These are phyloP conservation scores for Antrozous pallidus DNA, from an alignment of 2,797 vertebrate species.

Conservation along the genomic window DNA sequence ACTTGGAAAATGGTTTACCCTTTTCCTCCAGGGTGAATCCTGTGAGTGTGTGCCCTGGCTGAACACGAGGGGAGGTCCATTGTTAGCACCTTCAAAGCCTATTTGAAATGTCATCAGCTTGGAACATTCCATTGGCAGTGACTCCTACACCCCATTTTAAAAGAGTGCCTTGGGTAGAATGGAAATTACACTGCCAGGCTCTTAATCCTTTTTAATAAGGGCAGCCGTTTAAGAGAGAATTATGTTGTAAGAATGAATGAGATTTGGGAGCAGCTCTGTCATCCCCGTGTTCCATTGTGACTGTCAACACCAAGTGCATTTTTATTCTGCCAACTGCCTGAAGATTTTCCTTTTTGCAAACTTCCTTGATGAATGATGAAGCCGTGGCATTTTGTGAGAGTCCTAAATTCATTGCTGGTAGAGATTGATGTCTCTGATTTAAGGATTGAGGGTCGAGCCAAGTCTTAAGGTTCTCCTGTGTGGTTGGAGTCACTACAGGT, in stretches of 20 bases:
- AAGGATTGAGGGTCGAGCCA: background rate
- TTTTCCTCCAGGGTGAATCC: conserved; percentile 47
- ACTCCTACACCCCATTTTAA: conserved; percentile 17
- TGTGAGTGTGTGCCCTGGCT: background rate
- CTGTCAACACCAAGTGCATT: conserved; percentile 16
- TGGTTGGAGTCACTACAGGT: background rate
- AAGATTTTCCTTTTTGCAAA: conserved; percentile 15
- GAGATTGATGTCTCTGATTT: background rate
- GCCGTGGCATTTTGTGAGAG: background rate
- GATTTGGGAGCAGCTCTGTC: background rate
- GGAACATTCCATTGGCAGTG: conserved; percentile 1
- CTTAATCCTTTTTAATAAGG: conserved; percentile 44
- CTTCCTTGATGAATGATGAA: background rate
- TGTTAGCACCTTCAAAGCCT: conserved; percentile 52
- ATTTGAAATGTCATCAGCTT: conserved; percentile 45
- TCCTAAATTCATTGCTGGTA: background rate
- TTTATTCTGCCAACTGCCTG: background rate
- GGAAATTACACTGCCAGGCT: conserved; percentile 3
- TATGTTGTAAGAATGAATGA: conserved; percentile 41
- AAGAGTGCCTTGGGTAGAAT: conserved; percentile 40
- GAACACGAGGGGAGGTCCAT: background rate
- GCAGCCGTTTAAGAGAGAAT: conserved; percentile 54
- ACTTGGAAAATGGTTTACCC: conserved; percentile 67
- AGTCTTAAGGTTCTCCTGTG: background rate
- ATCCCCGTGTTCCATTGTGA: background rate